Evolutionary conservation across 2,113 vertebrate genomes (phyloP).

Genomic region (Haplochromis vanheusdeni): DNA sequence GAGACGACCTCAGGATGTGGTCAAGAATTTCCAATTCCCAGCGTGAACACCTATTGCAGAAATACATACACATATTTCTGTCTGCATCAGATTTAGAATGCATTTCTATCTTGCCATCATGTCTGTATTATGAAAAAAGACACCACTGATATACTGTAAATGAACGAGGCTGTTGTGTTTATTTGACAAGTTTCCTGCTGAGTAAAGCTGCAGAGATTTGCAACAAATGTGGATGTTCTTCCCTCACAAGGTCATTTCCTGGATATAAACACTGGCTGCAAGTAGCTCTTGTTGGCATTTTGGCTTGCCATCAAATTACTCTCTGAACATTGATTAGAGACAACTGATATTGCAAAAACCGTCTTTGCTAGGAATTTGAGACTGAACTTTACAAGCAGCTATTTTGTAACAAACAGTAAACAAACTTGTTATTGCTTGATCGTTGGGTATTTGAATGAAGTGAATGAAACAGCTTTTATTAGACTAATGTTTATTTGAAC

Average conservation of each 20-base stretch:
- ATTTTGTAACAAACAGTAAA: not conserved
- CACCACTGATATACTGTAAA: no score
- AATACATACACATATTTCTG: not conserved
- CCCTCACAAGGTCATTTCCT: not conserved
- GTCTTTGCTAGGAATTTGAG: not conserved
- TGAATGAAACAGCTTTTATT: no score
- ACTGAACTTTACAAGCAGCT: not conserved
- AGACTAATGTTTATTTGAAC: no score
- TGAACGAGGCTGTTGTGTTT: not conserved
- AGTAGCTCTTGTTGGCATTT: not conserved
- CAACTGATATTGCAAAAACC: not conserved
- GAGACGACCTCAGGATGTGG: constrained; percentile 18
- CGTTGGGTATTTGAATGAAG: not conserved
- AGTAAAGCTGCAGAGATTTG: not conserved
- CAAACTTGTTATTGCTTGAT: not conserved
- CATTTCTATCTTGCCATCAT: not conserved
- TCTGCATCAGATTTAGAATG: not conserved
- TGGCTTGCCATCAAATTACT: not conserved
- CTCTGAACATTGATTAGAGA: not conserved
- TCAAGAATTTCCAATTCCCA: constrained; percentile 10
- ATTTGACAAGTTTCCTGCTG: not conserved
- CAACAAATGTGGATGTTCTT: not conserved
- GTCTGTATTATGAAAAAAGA: not conserved
- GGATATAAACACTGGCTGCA: not conserved
- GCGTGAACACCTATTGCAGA: not conserved